Percentiles rank a stretch among this genome's conserved stretches.
Conservation (phyloP, 2,113 vertebrate genomes). For the Petromus typicus region DNA sequence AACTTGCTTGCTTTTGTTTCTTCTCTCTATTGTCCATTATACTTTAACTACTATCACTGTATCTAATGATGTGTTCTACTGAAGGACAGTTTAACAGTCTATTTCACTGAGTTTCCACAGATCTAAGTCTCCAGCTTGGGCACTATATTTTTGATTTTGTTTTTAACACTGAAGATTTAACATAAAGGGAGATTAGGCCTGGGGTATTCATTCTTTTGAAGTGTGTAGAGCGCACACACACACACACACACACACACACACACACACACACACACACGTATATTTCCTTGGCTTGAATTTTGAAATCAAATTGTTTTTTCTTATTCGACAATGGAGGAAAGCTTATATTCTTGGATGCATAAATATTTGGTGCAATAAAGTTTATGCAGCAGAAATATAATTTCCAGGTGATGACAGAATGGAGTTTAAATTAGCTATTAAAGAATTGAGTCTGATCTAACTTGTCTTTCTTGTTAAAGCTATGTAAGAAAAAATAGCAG, state of each 20-base stretch:
- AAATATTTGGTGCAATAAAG: slow-evolving; percentile 33
- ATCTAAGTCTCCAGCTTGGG: background rate
- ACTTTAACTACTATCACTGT: background rate
- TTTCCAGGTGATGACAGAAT: slow-evolving; percentile 22
- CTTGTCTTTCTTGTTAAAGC: slow-evolving; percentile 42
- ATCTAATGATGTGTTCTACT: background rate
- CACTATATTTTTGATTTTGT: slow-evolving; percentile 27
- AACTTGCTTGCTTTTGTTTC: background rate
- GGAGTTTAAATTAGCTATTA: slow-evolving; percentile 38
- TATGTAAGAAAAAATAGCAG: background rate
- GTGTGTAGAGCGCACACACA: too few species aligned
- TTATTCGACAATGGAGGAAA: slow-evolving; percentile 46
- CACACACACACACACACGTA: too few species aligned
- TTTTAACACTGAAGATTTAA: slow-evolving; percentile 41
- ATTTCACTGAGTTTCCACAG: background rate
- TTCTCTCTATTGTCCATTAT: background rate
- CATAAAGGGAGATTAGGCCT: background rate
- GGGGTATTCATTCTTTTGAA: slow-evolving; percentile 47
- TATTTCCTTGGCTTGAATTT: slow-evolving; percentile 23
- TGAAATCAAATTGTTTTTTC: slow-evolving; percentile 39
- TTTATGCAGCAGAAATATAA: slow-evolving; percentile 23
- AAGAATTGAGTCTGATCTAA: background rate
- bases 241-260: too few species aligned
- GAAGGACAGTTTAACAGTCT: background rate
- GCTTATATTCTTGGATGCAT: background rate